phyloP scores from a whole-genome alignment of 2,113 vertebrate species.

The Oreochromis spilurus region DNA sequence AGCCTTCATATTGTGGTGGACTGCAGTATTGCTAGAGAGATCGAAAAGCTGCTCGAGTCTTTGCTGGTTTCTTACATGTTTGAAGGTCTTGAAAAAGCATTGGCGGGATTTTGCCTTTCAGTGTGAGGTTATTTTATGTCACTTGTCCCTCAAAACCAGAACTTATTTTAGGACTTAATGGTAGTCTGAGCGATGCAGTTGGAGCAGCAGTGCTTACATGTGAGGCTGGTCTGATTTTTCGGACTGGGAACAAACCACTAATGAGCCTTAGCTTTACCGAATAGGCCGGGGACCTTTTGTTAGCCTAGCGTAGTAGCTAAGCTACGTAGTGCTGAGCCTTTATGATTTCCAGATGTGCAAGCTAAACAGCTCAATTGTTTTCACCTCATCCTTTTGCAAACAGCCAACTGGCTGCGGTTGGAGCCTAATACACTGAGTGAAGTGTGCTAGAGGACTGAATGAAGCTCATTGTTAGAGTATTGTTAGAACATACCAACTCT shows the following conservation, averaged over 20 bases:
- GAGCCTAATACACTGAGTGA: background rate
- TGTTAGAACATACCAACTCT: background rate
- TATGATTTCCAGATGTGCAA: constrained; percentile 65
- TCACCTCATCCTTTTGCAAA: constrained; percentile 35
- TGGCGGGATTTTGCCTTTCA: background rate
- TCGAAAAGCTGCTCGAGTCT: background rate
- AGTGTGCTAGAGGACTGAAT: constrained; percentile 37
- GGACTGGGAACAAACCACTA: constrained; percentile 34
- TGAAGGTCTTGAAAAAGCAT: background rate
- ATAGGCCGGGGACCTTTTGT: background rate
- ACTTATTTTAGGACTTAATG: constrained; percentile 17
- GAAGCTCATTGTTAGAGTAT: constrained; percentile 41
- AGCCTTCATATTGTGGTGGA: background rate
- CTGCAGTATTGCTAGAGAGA: background rate
- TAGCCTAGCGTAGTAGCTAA: constrained; percentile 27
- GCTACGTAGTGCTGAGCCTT: background rate
- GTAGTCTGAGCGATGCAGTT: background rate
- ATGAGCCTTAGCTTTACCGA: constrained; percentile 26
- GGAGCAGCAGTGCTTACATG: background rate
- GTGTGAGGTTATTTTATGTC: background rate
- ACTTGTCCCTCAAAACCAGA: background rate
- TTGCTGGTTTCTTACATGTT: background rate
- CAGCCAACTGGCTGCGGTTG: background rate
- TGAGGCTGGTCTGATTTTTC: background rate
- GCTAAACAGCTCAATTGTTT: constrained; percentile 50